Base-by-base conservation (phyloP, 2,888 invertebrate species). In the Phorcus lineatus region DNA sequence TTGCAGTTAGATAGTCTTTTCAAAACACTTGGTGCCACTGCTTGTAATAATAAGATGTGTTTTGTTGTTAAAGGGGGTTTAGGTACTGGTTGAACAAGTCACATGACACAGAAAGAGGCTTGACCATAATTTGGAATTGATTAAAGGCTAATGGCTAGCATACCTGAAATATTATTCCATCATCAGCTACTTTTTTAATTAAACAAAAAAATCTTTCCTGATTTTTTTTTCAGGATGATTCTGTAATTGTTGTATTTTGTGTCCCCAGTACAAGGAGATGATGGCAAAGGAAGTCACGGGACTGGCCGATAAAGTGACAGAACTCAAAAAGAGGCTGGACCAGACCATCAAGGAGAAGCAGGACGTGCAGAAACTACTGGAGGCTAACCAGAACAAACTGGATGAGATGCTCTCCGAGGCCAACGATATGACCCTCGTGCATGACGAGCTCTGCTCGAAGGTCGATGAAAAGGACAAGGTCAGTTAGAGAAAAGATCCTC, bases 381-480 rank as follows among this genome's bases (percentile, higher is more conserved):
- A 82, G 16, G 81, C 85, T 9, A 84, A 84, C 66, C 70, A 79
- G 57, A n/a, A 79, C 17, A 80, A 81, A 17, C 79, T 90, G 17
- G 76, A 79, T 54, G 81, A 77, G 31, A 81, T 88, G 62, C 82
- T 85, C 22, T 84, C 84, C 40, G 89, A 90, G 79, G 86, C 87
- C n/a, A 85, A 83, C 52, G 89, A 90, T 57, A 85, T 90, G 87
- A 83, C 80, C 53, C 47, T 86, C 36, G 81, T 86, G 9, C 85
- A 84, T 66, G 89, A 89, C 66, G 87, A 86, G 52, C 80, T 89
- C 19, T 81, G 83, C 70, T 81, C 77, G 22, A 88, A 85, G 79
- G 81, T 87, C 11, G 84, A 83, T 19, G 81, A 82, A 19, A 66
- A 88, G 24, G 84, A 83, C 19, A 79, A 88, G 85, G 87, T 86